Base-by-base conservation (phyloP, 2,888 invertebrate genomes). In the Cremastinae sp. region DNA sequence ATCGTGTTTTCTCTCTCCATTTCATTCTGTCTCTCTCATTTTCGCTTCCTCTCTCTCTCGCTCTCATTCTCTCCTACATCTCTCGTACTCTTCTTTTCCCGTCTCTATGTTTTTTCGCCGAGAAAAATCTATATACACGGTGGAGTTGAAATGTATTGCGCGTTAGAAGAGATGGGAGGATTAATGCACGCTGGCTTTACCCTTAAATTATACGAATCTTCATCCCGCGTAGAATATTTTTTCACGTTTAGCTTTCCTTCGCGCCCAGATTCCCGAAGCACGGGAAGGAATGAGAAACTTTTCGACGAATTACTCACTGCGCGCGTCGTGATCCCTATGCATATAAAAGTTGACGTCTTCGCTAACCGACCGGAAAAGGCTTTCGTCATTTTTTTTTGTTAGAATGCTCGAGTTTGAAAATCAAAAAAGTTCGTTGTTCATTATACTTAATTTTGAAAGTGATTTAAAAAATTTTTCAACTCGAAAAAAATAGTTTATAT, bases 191-290 rank as follows among this genome's bases (percentile, higher is more conserved):
- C 28, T 28, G 51, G 41, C 18, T 41, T 56, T 41, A 53, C 58
- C 28, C 28, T 70, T 51, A 53, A 61, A 70, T 70, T 61, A n/a
- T n/a, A 59, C 35, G 43, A 61, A 61, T 47, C 56, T 66, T 45
- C 45, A 18, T 66, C 47, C 45, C 28, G 22, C 18, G 12, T 43
- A 22, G 12, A 43, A n/a, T 16, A 43, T 18, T 43, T 18, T 35
- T 18, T 1, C 8, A 55, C 10, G 22, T 59, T 56, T 41, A 56
- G 37, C n/a, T 18, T 18, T n/a, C n/a, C n/a, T n/a, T n/a, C n/a
- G n/a, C n/a, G n/a, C n/a, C n/a, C n/a, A n/a, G n/a, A n/a, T n/a
- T n/a, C n/a, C n/a, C n/a, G n/a, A n/a, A n/a, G n/a, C n/a, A 28
- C 28, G 5, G 2, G 28, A 28, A 28, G 28, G 28, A 5, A 28